Conservation (phyloP, 2,113 vertebrate species). For the Dromaius novaehollandiae region DNA sequence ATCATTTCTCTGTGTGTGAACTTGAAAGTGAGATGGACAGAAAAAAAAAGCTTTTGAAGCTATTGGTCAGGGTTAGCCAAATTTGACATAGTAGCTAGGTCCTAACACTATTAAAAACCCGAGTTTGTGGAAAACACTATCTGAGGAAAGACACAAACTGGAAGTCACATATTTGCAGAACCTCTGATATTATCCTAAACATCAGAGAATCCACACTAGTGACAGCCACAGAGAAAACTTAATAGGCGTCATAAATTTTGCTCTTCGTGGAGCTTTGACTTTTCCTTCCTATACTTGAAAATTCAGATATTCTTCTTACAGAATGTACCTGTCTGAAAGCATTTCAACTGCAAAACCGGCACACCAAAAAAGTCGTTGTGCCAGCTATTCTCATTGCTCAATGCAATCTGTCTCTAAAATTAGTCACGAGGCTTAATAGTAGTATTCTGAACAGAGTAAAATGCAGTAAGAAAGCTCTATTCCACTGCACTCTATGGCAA, state of each 20-base stretch:
- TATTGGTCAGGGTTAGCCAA: neutral
- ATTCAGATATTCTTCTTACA: neutral
- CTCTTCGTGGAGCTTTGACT: neutral
- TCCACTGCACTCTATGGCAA: neutral
- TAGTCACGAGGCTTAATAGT: neutral
- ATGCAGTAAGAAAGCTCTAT: neutral
- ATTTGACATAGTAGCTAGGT: neutral
- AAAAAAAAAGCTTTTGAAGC: neutral
- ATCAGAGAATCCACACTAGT: neutral
- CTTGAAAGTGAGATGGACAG: neutral
- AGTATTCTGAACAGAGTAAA: neutral
- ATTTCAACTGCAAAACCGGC: neutral
- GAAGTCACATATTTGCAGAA: neutral
- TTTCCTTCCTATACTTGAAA: neutral
- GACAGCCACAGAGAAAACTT: neutral
- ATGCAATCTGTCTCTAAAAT: neutral
- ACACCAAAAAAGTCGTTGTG: neutral
- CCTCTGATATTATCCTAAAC: neutral
- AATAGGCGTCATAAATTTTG: neutral
- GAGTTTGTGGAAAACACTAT: neutral
- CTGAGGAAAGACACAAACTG: neutral
- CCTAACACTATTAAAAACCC: neutral
- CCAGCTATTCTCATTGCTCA: neutral
- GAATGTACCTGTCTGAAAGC: neutral
- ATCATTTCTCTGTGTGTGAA: neutral